phyloP scores from a whole-genome alignment of 2,113 vertebrate species.

The Spheniscus mendiculus region DNA sequence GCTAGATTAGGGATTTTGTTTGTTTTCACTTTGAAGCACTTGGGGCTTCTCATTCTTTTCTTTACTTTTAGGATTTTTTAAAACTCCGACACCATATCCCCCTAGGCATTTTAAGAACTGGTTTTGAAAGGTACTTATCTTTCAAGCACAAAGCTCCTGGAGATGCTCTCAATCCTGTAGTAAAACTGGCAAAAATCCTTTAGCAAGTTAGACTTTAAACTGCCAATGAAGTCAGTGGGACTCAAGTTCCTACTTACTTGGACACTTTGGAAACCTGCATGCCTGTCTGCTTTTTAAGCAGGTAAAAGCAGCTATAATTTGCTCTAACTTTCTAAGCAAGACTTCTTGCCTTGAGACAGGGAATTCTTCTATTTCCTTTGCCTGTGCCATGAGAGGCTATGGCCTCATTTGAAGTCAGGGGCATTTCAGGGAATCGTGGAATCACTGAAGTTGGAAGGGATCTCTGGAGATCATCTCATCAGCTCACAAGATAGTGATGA shows the following conservation, averaged over 20 bases:
- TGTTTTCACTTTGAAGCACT: neutral
- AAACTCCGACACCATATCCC: neutral
- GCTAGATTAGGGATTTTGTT: neutral
- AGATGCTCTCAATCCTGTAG: neutral
- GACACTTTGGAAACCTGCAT: neutral
- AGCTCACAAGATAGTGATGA: neutral
- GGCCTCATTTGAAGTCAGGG: neutral
- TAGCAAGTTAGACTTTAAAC: neutral
- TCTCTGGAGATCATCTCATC: neutral
- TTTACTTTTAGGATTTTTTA: neutral
- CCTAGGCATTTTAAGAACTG: neutral
- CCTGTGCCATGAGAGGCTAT: neutral
- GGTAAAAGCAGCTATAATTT: neutral
- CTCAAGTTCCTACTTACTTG: neutral
- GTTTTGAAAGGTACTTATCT: neutral
- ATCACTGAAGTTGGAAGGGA: neutral
- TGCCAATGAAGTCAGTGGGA: neutral
- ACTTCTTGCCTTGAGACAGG: neutral
- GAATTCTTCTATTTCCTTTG: neutral
- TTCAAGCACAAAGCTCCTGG: neutral
- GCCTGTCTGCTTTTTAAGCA: neutral
- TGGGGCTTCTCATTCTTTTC: neutral
- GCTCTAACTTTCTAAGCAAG: neutral
- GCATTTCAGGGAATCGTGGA: neutral
- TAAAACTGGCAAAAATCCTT: neutral